Conservation (phyloP, 1,140 invertebrate genomes). For the Prorops nasuta region DNA sequence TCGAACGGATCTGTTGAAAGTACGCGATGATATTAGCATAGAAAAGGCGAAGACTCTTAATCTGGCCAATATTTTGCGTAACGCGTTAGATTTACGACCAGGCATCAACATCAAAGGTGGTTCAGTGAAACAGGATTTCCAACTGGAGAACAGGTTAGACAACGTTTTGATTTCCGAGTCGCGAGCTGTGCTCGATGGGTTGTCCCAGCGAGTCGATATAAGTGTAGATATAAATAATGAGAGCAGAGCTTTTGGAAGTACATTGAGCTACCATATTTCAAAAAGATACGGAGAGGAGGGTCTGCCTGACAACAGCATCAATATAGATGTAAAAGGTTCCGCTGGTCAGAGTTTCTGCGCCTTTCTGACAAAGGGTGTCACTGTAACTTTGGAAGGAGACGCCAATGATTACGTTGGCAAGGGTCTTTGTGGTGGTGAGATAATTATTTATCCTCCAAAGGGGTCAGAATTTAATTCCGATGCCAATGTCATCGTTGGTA, state of each 20-base stretch:
- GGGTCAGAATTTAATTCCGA: constrained; percentile 82
- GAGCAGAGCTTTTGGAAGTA: constrained; percentile 88
- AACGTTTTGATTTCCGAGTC: constrained; percentile 79
- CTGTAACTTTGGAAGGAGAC: constrained; percentile 91
- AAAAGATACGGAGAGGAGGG: constrained; percentile 87
- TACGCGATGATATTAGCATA: constrained; percentile 50
- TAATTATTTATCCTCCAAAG: constrained; percentile 92
- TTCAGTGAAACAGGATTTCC: constrained; percentile 84
- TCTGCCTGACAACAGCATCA: constrained; percentile 80
- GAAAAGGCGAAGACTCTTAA: constrained; percentile 86
- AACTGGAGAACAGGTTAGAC: constrained; percentile 85
- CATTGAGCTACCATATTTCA: constrained; percentile 92
- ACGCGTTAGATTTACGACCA: constrained; percentile 85
- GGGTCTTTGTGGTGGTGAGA: constrained; percentile 91
- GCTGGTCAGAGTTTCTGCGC: constrained; percentile 99
- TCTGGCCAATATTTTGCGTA: constrained; percentile 82
- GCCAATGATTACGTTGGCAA: constrained; percentile 97
- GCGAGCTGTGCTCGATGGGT: constrained; percentile 73
- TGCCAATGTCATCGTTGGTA: constrained; percentile 95
- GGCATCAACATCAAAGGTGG: constrained; percentile 90
- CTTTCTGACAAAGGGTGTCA: constrained; percentile 90
- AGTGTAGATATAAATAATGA: constrained; percentile 87
- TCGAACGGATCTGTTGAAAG: constrained; percentile 84
- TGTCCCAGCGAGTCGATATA: constrained; percentile 67
- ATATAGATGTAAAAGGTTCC: constrained; percentile 87